Evolutionary conservation across 2,797 vertebrate species (phyloP), one percentile per base, ranked within the genome.

Genomic region (Rhinichthys osculus): DNA sequence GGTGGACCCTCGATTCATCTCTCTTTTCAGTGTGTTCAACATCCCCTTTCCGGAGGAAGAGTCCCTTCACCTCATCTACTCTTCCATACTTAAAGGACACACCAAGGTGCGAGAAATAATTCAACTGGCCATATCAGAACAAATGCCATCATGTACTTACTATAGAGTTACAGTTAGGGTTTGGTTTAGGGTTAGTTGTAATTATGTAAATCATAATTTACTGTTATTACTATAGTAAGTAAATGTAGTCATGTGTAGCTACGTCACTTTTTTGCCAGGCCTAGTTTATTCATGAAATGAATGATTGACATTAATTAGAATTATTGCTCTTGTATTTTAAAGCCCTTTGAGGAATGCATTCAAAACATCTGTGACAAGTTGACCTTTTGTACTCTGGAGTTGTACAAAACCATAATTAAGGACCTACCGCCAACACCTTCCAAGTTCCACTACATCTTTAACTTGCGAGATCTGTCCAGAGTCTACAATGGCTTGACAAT

Each of bases 391-490:
- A 99, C 98, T 0, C 88, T 99, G 92, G 91, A 95, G 16, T 96
- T 99, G 44, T 99, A 99, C 91, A 97, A 95, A 89, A 91, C 33
- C 87, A 96, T 99, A 16, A 91, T 98, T 83, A 95, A 91, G 90
- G 97, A 98, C 38, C 91, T 99, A 52, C 98, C 96, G 0, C 97
- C 98, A 14, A 99, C 97, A 47, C 98, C 98, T 4, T 99, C 98
- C 7, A 99, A 98, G 92, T 99, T 99, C 90, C 98, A 99, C 90
- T 99, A 99, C 89, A 98, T 98, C 93, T 99, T 99, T 88, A 99
- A 99, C 91, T 93, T 99, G 71, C 94, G 98, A 8, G 98, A 99
- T 87, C 94, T 99, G 81, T 99, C 98, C 1, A 94, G 97, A 86
- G 90, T 99, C 70, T 99, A 96, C 92, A 96, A 96, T 0, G 98